Evolutionary conservation across 2,113 vertebrate genomes (phyloP), one percentile per base, ranked within the genome.

Genomic region (Ramphastos sulfuratus): DNA sequence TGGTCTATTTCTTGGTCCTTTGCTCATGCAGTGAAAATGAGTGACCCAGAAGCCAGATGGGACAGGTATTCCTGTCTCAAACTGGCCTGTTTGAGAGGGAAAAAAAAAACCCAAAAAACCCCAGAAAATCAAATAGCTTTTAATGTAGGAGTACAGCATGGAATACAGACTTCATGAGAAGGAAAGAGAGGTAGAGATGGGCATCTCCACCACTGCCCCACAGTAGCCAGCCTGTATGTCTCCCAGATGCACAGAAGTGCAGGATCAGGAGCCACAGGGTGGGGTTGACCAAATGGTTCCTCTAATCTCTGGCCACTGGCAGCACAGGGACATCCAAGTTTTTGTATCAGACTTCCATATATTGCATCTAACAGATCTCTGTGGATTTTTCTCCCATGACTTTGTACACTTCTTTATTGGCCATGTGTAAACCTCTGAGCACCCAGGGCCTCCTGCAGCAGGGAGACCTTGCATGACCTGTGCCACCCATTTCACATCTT

Each of bases 1-100:
- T 72, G 63, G 88, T 75, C 69, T 86, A 65, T 93, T 94, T 91
- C 73, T 96, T 84, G 90, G 85, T 93, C 76, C 65, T 94, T 90
- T 85, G 70, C 93, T 96, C 85, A 74, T 50, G 65, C 69, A 94
- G 37, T 78, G 85, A 86, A 93, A 94, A 92, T 4, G 1, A 90
- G 58, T 5, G 1, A 84, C 65, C 58, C 5, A 1, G 65, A 93
- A 92, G 70, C 82, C 93, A 88, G 83, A 78, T 65, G 76, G 95
- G 77, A 92, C 73, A 92, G 92, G 90, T 96, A 83, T 70, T 85
- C 72, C 61, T 0, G 1, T 15, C n/a, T n/a, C n/a, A n/a, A 81
- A 85, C 23, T 60, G 37, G 17, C 85, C 48, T 83, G n/a, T 94
- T 90, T 77, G 16, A 56, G 31, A 58, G 28, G 54, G 39, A 55